Base-by-base conservation (phyloP, 2,888 invertebrate genomes). In the Microplitis deprimator region DNA sequence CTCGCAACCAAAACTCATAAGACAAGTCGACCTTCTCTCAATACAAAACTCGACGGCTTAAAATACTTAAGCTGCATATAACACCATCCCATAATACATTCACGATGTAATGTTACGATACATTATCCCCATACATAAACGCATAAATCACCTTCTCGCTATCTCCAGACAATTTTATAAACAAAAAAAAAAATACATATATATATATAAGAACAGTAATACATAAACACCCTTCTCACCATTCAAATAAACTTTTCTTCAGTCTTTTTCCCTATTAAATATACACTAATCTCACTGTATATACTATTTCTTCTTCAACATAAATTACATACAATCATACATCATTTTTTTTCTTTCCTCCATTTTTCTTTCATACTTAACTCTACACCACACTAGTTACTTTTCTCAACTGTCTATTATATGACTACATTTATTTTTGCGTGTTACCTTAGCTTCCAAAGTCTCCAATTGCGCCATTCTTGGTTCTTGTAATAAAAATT, bases 381-480 rank as follows among this genome's bases (percentile, higher is more conserved):
- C 78, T 29, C 29, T 29, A 29, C 29, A 29, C 29, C 29, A 29
- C 29, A 29, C 29, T 29, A 29, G 29, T 29, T 29, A 29, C 29
- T 29, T 29, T 59, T 50, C 50, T 50, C 29, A 68, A 68, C 41
- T 20, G 7, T 6, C n/a, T 68, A 67, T 67, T 65, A 69, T 59
- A 59, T 41, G 1, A 8, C 41, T 69, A 41, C 29, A 29, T 29
- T 29, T 29, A 29, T 29, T 29, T 29, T 29, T 59, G 20, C 29
- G 59, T 62, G 79, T 84, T 90, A 95, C 95, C 93, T 95, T 95
- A 81, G 95, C 95, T 90, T 95, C 95, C 87, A 95, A 91, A 82
- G 92, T 94, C 89, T 95, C 95, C 85, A 95, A 91, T 90, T 95
- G 94, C 81, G 93, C 93, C 93, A 95, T 91, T 87, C 92, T 89